phyloP scores from a whole-genome alignment of 2,888 invertebrate genomes.

The Xestia c-nigrum region DNA sequence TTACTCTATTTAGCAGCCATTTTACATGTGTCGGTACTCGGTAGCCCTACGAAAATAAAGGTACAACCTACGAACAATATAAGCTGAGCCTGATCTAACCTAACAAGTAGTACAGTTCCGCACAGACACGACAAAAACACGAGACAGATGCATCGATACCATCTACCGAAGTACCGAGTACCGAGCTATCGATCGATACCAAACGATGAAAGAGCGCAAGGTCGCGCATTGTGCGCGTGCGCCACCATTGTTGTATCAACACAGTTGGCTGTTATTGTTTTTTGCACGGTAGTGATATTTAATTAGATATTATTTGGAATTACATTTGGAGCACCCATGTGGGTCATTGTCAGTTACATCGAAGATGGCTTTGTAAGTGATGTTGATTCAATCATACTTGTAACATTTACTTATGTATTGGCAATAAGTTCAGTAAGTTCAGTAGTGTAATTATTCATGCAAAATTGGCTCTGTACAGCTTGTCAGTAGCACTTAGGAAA shows the following conservation, averaged over 20 bases:
- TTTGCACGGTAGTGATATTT: conserved; percentile 61
- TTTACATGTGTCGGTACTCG: too few species aligned
- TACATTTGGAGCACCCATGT: conserved; percentile 55
- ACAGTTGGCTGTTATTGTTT: conserved; percentile 69
- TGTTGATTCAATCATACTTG: conserved; percentile 21
- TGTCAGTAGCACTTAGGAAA: conserved; percentile 38
- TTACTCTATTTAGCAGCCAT: neutral
- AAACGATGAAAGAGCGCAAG: conserved; percentile 79
- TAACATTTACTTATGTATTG: conserved; percentile 13
- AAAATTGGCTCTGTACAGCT: conserved; percentile 3
- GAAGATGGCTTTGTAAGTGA: conserved; percentile 44
- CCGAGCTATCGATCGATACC: conserved; percentile 54
- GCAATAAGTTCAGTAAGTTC: neutral
- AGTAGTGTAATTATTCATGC: conserved; percentile 16
- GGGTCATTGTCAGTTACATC: conserved; percentile 59
- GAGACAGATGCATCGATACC: conserved; percentile 61
- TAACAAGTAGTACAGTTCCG: conserved; percentile 57
- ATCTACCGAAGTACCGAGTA: conserved; percentile 54
- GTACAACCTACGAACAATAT: conserved; percentile 20
- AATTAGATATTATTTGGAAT: conserved; percentile 63
- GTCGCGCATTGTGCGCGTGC: conserved; percentile 75
- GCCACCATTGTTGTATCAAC: conserved; percentile 74
- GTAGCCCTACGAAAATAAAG: too few species aligned
- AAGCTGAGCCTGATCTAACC: conserved; percentile 49
- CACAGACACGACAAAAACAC: conserved; percentile 55